phyloP scores from a whole-genome alignment of 2,888 invertebrate genomes.

The Labia minor region DNA sequence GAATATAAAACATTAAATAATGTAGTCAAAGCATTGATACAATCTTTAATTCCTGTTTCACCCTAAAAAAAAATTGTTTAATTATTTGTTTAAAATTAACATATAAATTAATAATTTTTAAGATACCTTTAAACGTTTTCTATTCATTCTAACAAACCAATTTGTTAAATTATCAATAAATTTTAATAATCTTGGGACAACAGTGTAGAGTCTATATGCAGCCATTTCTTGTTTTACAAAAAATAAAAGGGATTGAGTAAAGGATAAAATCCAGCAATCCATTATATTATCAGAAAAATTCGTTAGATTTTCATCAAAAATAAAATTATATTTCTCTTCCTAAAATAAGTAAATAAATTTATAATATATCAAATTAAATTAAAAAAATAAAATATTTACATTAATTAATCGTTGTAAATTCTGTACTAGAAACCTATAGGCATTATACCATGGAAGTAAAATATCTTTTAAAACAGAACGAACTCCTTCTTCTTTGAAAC shows the following conservation, averaged over 20 bases:
- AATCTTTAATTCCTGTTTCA: slow-evolving; percentile 69
- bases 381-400: slow-evolving; percentile 31
- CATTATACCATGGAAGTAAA: slow-evolving; percentile 93
- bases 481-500: slow-evolving; percentile 96
- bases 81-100: too few relatives aligned
- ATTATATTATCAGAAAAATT: slow-evolving; percentile 59
- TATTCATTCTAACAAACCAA: slow-evolving; percentile 97
- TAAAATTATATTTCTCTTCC: slow-evolving; percentile 37
- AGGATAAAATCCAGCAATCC: slow-evolving; percentile 96
- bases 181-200: slow-evolving; percentile 84
- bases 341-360: slow-evolving; percentile 25
- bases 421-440: slow-evolving; percentile 86
- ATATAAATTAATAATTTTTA: background rate
- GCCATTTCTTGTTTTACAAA: slow-evolving; percentile 90
- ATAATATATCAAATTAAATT: background rate
- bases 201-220: slow-evolving; percentile 88
- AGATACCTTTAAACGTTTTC: slow-evolving; percentile 69
- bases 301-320: slow-evolving; percentile 34
- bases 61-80: slow-evolving; percentile 50
- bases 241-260: slow-evolving; percentile 81
- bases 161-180: slow-evolving; percentile 97
- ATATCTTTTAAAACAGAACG: slow-evolving; percentile 93
- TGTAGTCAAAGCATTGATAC: slow-evolving; percentile 73
- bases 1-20: slow-evolving; percentile 78
- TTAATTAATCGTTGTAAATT: slow-evolving; percentile 72